Evolutionary conservation across 2,888 invertebrate genomes (phyloP).

Genomic region (Noctua pronuba): DNA sequence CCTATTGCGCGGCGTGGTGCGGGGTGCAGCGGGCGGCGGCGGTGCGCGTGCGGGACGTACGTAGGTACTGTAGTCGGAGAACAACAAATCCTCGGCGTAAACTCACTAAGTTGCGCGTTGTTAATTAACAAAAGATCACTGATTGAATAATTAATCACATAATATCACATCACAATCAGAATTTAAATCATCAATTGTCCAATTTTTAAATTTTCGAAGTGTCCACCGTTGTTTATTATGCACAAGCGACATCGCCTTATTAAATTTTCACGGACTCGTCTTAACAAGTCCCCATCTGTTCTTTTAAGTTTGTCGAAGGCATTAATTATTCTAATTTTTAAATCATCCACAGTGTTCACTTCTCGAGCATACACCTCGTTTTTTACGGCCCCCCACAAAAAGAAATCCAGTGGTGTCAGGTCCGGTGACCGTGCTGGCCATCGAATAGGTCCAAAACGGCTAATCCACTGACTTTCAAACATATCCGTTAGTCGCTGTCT

Average conservation of each 20-base stretch:
- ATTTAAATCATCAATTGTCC: neutral
- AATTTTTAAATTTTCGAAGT: neutral
- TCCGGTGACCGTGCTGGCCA: slow-evolving; percentile 10
- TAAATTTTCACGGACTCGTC: slow-evolving; percentile 3
- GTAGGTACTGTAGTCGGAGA: neutral
- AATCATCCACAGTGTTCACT: neutral
- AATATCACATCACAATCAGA: neutral
- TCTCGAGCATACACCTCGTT: slow-evolving; percentile 7
- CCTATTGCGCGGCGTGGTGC: no score
- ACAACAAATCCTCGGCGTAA: neutral
- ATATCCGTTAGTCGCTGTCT: slow-evolving; percentile 4
- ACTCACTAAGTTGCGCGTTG: neutral
- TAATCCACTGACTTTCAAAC: slow-evolving; percentile 7
- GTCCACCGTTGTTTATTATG: neutral
- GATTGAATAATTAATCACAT: neutral
- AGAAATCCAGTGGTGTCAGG: slow-evolving; percentile 14
- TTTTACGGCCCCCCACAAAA: slow-evolving; percentile 3
- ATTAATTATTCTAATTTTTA: slow-evolving; percentile 5
- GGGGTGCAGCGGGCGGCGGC: no score
- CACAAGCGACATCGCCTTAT: neutral
- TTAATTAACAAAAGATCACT: neutral
- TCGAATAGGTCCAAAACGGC: slow-evolving; percentile 9
- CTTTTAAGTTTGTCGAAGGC: slow-evolving; percentile 5
- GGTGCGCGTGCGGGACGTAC: no score
- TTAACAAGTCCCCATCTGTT: slow-evolving; percentile 2